Conservation (phyloP, 2,113 vertebrate species). For the Megaptera novaeangliae region DNA sequence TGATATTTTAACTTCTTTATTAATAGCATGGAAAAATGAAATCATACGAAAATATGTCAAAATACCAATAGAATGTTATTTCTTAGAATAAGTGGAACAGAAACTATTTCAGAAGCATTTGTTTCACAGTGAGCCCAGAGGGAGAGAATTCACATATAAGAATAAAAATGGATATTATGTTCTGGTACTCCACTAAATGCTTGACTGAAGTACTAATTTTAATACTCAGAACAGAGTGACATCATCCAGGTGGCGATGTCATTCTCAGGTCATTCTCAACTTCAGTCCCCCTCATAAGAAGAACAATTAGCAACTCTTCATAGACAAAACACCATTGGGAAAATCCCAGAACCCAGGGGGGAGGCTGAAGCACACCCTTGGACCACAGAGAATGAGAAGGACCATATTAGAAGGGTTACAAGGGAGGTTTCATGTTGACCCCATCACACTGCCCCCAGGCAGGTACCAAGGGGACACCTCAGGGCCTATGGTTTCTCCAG, state of each 20-base stretch:
- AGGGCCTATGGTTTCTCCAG: not conserved
- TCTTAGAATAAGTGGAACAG: not conserved
- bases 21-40: not conserved
- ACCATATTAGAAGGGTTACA: not conserved
- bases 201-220: not conserved
- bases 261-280: not conserved
- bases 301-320: not conserved
- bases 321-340: not conserved
- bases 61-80: not conserved
- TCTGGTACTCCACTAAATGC: not conserved
- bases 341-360: not conserved
- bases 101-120: not conserved
- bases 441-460: not conserved
- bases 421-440: not conserved
- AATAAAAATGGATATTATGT: not conserved
- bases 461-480: too few species aligned
- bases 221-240: not conserved
- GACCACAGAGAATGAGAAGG: not conserved
- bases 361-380: not conserved
- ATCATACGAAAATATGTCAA: not conserved
- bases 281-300: not conserved
- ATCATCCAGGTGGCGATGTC: not conserved
- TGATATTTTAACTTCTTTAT: not conserved
- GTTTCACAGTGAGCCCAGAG: not conserved
- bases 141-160: not conserved